phyloP scores from a whole-genome alignment of 2,888 invertebrate species.

The Erpobdella octoculata region DNA sequence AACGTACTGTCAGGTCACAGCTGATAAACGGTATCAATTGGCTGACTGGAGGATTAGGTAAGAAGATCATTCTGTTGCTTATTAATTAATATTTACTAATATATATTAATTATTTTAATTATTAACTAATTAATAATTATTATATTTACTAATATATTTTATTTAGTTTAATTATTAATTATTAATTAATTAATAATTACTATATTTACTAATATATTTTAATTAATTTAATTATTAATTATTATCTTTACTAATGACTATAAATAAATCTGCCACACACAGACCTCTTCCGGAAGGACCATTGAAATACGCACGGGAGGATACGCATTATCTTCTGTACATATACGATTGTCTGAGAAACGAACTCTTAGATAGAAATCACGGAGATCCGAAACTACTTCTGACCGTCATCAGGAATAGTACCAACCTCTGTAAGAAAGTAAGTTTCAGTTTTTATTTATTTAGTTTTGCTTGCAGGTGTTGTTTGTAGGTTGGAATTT shows the following conservation, averaged over 20 bases:
- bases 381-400: slow-evolving; percentile 57
- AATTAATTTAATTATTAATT: neutral
- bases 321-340: slow-evolving; percentile 87
- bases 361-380: slow-evolving; percentile 59
- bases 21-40: slow-evolving; percentile 82
- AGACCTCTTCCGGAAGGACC: slow-evolving; percentile 76
- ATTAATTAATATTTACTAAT: neutral
- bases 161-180: neutral
- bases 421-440: slow-evolving; percentile 66
- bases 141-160: neutral
- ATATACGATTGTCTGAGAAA: slow-evolving; percentile 72
- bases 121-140: neutral
- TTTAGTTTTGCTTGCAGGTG: neutral
- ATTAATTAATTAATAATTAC: neutral
- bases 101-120: neutral
- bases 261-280: slow-evolving; percentile 9
- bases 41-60: slow-evolving; percentile 87
- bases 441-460: slow-evolving; percentile 39
- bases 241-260: too few relatives aligned
- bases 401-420: slow-evolving; percentile 67
- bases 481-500: neutral
- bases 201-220: neutral
- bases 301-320: slow-evolving; percentile 75
- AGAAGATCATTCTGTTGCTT: neutral
- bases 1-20: slow-evolving; percentile 68